Evolutionary conservation across 2,797 vertebrate genomes (phyloP).

Genomic region (Mycteria americana): DNA sequence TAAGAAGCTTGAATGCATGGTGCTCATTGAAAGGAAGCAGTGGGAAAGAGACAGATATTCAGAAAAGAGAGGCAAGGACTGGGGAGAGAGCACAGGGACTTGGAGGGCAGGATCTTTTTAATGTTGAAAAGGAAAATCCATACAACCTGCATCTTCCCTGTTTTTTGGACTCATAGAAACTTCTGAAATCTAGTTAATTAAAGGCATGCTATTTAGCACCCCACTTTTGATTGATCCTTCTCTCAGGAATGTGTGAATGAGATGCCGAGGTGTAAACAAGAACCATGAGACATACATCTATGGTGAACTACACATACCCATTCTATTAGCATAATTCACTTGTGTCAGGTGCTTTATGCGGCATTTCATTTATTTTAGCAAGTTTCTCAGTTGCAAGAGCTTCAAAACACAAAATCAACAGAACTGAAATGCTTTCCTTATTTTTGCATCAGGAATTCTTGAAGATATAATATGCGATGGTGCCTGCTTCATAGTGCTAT

Average conservation of each 20-base stretch:
- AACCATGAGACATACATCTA: conserved; percentile 25
- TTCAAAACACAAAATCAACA: conserved; percentile 45
- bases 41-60: neutral
- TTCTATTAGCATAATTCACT: conserved; percentile 64
- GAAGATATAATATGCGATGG: conserved; percentile 42
- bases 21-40: neutral
- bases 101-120: neutral
- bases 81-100: neutral
- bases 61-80: neutral
- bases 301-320: conserved; percentile 17
- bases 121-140: neutral
- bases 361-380: conserved; percentile 63
- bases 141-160: neutral
- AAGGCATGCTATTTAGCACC: conserved; percentile 51
- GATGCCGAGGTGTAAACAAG: conserved; percentile 57
- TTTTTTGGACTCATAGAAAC: neutral
- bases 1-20: neutral
- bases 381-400: conserved; percentile 45
- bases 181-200: conserved; percentile 62
- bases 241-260: conserved; percentile 66
- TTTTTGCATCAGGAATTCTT: conserved; percentile 57
- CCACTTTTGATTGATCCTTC: conserved; percentile 61
- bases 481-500: conserved; percentile 53
- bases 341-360: conserved; percentile 45
- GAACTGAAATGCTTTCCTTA: conserved; percentile 51